A percentile compares a stretch with the other conserved stretches of the same genome.
phyloP scores from a whole-genome alignment of 2,113 vertebrate genomes.

The Solea senegalensis region DNA sequence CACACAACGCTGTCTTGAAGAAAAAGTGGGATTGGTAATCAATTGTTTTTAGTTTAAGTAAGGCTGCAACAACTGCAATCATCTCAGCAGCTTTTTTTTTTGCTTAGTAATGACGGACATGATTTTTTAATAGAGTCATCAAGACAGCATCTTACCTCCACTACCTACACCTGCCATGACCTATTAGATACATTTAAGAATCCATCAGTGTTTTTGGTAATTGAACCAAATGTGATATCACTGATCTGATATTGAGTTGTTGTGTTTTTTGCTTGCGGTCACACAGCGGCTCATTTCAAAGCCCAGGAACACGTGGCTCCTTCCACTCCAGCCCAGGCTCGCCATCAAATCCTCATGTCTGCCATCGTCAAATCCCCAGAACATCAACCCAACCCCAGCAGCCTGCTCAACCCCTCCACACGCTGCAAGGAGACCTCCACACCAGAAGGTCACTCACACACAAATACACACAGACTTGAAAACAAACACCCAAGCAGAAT shows the following conservation, averaged over 20 bases:
- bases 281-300: conserved; percentile 93
- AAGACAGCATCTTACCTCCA: conserved; percentile 13
- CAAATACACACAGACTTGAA: background rate
- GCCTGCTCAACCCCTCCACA: conserved; percentile 91
- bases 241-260: conserved; percentile 8
- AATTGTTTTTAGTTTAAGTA: no score
- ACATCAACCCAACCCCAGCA: conserved; percentile 95
- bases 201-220: conserved; percentile 4
- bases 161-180: conserved; percentile 16
- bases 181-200: conserved; percentile 8
- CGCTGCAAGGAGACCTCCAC: conserved; percentile 93
- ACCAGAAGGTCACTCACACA: conserved; percentile 87
- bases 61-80: no score
- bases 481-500: background rate
- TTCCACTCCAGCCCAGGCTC: conserved; percentile 91
- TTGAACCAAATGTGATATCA: background rate
- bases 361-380: conserved; percentile 97
- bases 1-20: no score
- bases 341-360: conserved; percentile 98
- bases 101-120: no score
- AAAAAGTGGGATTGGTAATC: no score
- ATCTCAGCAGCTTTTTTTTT: no score
- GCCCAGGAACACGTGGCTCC: conserved; percentile 90
- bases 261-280: conserved; percentile 15
- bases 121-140: conserved; percentile 30